A percentile compares a stretch with the other conserved stretches of the same genome.
Conservation (phyloP, 2,113 vertebrate species). For the Gnathonemus echidnorhynchus region DNA sequence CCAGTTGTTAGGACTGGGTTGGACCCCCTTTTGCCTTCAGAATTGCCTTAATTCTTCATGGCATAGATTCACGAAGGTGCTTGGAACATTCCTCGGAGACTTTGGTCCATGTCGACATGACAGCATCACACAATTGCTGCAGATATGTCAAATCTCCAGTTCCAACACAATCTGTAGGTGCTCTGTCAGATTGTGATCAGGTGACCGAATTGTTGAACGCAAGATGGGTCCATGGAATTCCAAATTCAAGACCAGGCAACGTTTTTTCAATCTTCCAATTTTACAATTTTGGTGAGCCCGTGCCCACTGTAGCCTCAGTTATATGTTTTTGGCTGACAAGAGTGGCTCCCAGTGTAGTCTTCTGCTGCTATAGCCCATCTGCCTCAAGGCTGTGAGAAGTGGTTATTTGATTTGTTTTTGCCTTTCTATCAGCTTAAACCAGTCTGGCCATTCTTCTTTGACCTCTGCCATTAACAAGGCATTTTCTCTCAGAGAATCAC, state of each 20-base stretch:
- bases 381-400: neutral
- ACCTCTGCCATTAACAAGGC: neutral
- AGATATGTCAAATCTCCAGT: neutral
- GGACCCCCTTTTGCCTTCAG: too few relatives aligned
- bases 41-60: neutral
- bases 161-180: neutral
- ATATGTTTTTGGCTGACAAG: too few relatives aligned
- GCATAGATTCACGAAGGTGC: neutral
- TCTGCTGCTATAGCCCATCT: neutral
- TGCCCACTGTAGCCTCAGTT: too few relatives aligned
- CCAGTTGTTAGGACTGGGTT: too few relatives aligned
- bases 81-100: neutral
- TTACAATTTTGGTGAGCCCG: too few relatives aligned
- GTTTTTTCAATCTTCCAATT: too few relatives aligned
- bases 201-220: too few relatives aligned
- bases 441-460: neutral
- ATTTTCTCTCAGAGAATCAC: neutral
- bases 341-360: neutral
- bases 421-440: neutral
- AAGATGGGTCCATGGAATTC: too few relatives aligned
- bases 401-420: neutral
- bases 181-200: neutral
- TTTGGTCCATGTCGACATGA: neutral
- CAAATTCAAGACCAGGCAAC: too few relatives aligned
- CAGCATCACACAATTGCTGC: neutral